A percentile compares a stretch with the other conserved stretches of the same genome.
Conservation (phyloP, 2,888 invertebrate genomes). For the Trichogramma evanescens region DNA sequence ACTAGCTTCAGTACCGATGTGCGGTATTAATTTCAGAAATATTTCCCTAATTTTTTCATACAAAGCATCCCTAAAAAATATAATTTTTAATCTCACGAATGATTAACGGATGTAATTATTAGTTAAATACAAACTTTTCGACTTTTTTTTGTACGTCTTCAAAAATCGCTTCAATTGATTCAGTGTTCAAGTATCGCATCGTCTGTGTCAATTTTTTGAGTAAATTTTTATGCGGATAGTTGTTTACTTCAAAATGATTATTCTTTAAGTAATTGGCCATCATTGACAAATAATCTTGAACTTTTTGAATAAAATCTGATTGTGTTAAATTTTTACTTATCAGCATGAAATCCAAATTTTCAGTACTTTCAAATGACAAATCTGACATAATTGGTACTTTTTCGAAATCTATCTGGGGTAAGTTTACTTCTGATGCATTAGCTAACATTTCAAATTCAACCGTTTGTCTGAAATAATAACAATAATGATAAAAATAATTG, state of each 20-base stretch:
- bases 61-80: no score
- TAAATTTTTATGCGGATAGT: constrained; percentile 38
- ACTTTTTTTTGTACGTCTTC: no score
- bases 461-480: constrained; percentile 36
- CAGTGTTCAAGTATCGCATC: constrained; percentile 37
- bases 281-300: constrained; percentile 37
- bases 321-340: no score
- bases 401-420: constrained; percentile 21
- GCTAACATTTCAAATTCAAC: constrained; percentile 34
- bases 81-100: no score
- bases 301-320: constrained; percentile 27
- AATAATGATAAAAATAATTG: neutral
- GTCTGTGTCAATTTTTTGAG: constrained; percentile 38
- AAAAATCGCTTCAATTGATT: constrained; percentile 25
- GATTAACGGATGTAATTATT: no score
- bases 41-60: constrained; percentile 30
- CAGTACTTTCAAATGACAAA: constrained; percentile 29
- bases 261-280: constrained; percentile 40
- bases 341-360: no score
- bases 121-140: no score
- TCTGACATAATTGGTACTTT: constrained; percentile 25
- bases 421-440: constrained; percentile 23
- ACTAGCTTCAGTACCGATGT: constrained; percentile 47
- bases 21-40: constrained; percentile 47
- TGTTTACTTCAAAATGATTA: constrained; percentile 36